Evolutionary conservation across 2,797 vertebrate species (phyloP).

Genomic region (Salarias fasciatus): DNA sequence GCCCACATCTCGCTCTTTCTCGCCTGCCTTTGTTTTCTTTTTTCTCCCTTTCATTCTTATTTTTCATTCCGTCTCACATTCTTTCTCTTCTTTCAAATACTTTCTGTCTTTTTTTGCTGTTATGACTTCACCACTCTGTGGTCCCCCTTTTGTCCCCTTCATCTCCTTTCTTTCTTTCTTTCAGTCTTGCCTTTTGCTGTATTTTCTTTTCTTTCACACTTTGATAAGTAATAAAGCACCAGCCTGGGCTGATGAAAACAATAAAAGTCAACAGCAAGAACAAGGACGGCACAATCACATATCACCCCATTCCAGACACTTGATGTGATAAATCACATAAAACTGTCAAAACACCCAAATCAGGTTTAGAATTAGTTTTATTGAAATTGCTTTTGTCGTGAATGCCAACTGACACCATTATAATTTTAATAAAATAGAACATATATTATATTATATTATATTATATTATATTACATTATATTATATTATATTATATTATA

Average conservation of each 20-base stretch:
- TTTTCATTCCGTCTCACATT: constrained; percentile 62
- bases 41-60: constrained; percentile 65
- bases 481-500: background rate
- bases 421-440: constrained; percentile 30
- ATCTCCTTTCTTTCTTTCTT: constrained; percentile 54
- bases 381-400: constrained; percentile 47
- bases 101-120: constrained; percentile 64
- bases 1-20: constrained; percentile 78
- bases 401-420: constrained; percentile 34
- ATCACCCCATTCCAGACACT: constrained; percentile 47
- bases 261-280: constrained; percentile 57
- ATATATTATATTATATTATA: background rate
- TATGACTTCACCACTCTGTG: constrained; percentile 70
- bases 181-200: constrained; percentile 43
- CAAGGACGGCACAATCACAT: constrained; percentile 44
- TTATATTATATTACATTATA: no score
- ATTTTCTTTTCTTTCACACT: constrained; percentile 37
- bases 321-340: constrained; percentile 53
- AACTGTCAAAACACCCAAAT: constrained; percentile 67
- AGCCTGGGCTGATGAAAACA: constrained; percentile 64
- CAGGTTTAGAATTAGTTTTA: constrained; percentile 46
- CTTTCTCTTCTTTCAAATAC: constrained; percentile 54
- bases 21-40: constrained; percentile 69
- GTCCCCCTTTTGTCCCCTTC: constrained; percentile 59
- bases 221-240: constrained; percentile 54